Evolutionary conservation across 1,140 invertebrate species (phyloP).

Genomic region (Magallana ariakensis): DNA sequence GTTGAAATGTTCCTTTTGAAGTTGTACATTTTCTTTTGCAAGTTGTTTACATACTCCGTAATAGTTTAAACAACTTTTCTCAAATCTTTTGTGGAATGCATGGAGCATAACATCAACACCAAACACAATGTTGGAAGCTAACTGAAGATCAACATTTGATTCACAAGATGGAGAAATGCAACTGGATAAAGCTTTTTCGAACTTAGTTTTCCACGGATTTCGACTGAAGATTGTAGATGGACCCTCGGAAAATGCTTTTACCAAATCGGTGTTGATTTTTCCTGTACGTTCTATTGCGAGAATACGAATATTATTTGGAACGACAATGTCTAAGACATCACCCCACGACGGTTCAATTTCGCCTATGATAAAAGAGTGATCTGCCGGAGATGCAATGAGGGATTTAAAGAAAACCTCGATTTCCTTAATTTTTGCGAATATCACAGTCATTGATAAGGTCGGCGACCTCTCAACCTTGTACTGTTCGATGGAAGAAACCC

Average conservation of each 20-base stretch:
- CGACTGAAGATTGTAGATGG: background rate
- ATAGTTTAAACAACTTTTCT: constrained; percentile 56
- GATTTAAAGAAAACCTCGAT: constrained; percentile 59
- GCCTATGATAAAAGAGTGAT: constrained; percentile 65
- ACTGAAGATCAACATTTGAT: constrained; percentile 43
- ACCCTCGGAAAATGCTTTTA: constrained; percentile 51
- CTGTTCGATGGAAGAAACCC: background rate
- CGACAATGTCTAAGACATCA: constrained; percentile 12
- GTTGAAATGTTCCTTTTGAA: constrained; percentile 28
- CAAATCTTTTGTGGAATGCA: constrained; percentile 56
- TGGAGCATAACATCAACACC: constrained; percentile 64
- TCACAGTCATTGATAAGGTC: background rate
- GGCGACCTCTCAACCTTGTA: background rate
- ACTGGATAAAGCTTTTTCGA: constrained; percentile 4
- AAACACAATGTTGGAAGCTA: constrained; percentile 58
- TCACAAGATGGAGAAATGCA: constrained; percentile 42
- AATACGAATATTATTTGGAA: constrained; percentile 54
- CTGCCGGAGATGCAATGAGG: constrained; percentile 44
- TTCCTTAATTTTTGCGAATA: constrained; percentile 54
- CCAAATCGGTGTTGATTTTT: constrained; percentile 64
- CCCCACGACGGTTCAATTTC: constrained; percentile 63
- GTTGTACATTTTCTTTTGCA: constrained; percentile 34
- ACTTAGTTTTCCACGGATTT: constrained; percentile 56
- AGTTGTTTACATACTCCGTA: constrained; percentile 64
- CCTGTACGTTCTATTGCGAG: constrained; percentile 59